Base-by-base conservation (phyloP, 1,140 invertebrate species). In the Drosophila prosaltans region DNA sequence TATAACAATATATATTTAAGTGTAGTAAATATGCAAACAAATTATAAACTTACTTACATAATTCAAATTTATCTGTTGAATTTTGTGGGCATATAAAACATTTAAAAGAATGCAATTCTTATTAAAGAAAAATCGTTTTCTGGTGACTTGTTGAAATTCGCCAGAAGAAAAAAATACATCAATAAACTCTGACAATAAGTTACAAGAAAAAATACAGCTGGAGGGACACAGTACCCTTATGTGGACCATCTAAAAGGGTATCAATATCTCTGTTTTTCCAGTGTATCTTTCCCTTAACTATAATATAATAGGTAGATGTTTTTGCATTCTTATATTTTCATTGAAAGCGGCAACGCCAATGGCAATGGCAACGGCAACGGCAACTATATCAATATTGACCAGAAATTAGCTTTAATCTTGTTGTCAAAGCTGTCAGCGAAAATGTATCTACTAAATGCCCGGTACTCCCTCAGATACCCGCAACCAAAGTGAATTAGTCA, bases 381-480 rank as follows among this genome's bases (percentile, higher is more conserved):
- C 57, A 61, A 51, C 26, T 65, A 74, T 32, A 89, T 89, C 80
- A 83, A 89, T 82, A 80, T 88, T 83, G 64, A 72, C 65, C 40
- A 69, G 40, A 80, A 80, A 83, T 89, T 83, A 80, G 69, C 54
- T 71, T 74, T 80, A 84, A 84, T 82, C 81, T 57, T 69, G 51
- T 65, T 89, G 83, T 89, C 83, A 83, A 65, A 76, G 51, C 58
- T 75, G 80, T 82, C 80, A 71, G 65, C 28, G 24, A 65, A 58
- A 70, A 75, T 9, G 72, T 69, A 66, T 69, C 70, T 69, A 36
- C 54, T 76, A 77, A 73, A 72, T 26, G 28, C 41, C 16, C 62
- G 11, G 39, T 3, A 51, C 45, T 51, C 45, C 45, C 45, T 51
- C 24, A 51, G 45, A 51, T 51, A 51, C 45, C 45, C 45, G 45